Conservation (phyloP, 2,113 vertebrate species). For the Seriola rivoliana region DNA sequence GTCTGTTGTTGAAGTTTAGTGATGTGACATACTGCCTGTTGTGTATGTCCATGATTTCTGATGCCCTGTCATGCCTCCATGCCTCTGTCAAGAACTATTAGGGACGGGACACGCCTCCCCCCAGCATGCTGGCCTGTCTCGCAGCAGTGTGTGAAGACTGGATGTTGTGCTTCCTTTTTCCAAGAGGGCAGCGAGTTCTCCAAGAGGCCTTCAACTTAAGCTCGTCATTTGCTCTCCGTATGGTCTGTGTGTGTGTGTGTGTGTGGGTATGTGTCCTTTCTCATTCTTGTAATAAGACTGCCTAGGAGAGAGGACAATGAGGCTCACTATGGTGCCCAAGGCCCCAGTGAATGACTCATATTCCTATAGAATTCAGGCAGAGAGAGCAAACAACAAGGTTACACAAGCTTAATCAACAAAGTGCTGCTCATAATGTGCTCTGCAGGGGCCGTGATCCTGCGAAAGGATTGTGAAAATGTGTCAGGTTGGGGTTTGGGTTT, state of each 20-base stretch:
- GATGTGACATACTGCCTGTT: neutral
- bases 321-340: constrained; percentile 57
- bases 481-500: constrained; percentile 31
- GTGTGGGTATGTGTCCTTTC: constrained; percentile 35
- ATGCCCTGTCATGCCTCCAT: constrained; percentile 20
- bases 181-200: constrained; percentile 50
- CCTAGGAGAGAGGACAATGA: constrained; percentile 65
- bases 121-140: constrained; percentile 4
- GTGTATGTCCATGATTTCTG: constrained; percentile 16
- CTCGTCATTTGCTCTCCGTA: constrained; percentile 29
- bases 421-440: constrained; percentile 56
- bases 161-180: constrained; percentile 69
- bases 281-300: constrained; percentile 42
- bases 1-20: constrained; percentile 34
- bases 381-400: constrained; percentile 63
- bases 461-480: constrained; percentile 61
- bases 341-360: constrained; percentile 62
- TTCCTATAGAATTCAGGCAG: constrained; percentile 62
- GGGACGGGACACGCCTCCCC: neutral
- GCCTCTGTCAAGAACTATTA: constrained; percentile 55
- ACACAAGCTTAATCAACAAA: constrained; percentile 69
- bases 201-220: constrained; percentile 22
- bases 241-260: constrained; percentile 1
- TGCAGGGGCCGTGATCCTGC: constrained; percentile 45
- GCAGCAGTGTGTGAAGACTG: constrained; percentile 42